phyloP scores from a whole-genome alignment of 2,888 invertebrate genomes.

The Parascotia fuliginaria region DNA sequence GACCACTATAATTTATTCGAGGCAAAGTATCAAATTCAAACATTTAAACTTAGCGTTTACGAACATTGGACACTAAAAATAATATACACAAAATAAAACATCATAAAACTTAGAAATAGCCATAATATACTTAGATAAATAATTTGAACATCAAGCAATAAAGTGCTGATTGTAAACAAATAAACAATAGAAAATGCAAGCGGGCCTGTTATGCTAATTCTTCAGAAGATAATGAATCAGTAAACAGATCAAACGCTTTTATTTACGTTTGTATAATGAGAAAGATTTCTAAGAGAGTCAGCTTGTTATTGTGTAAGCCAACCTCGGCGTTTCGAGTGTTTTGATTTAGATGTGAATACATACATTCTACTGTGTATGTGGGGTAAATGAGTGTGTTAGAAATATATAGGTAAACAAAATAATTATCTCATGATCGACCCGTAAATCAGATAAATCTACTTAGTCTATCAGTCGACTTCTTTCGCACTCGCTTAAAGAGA shows the following conservation, averaged over 20 bases:
- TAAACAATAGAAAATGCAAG: conserved; percentile 38
- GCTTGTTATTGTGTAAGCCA: neutral
- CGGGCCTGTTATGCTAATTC: conserved; percentile 16
- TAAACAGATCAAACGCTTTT: conserved; percentile 25
- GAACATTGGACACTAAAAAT: too few species aligned
- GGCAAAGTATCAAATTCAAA: too few species aligned
- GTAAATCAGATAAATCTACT: too few species aligned
- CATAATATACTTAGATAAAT: conserved; percentile 15
- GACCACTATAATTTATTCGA: too few species aligned
- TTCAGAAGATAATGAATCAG: conserved; percentile 35
- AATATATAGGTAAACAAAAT: too few species aligned
- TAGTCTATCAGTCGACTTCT: too few species aligned
- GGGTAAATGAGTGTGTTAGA: too few species aligned
- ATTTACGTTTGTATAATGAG: conserved; percentile 4
- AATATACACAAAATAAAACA: conserved; percentile 1
- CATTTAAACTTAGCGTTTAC: too few species aligned
- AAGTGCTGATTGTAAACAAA: conserved; percentile 39
- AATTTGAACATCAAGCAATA: conserved; percentile 25
- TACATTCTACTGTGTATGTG: too few species aligned
- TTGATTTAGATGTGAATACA: neutral
- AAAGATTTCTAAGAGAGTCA: neutral
- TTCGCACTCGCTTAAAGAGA: too few species aligned
- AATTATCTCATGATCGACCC: too few species aligned
- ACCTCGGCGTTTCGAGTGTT: neutral
- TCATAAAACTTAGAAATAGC: conserved; percentile 8